A percentile compares a stretch with the other conserved stretches of the same genome.
Evolutionary conservation across 2,888 invertebrate species (phyloP).

Genomic region (Drosophila vallismaia): DNA sequence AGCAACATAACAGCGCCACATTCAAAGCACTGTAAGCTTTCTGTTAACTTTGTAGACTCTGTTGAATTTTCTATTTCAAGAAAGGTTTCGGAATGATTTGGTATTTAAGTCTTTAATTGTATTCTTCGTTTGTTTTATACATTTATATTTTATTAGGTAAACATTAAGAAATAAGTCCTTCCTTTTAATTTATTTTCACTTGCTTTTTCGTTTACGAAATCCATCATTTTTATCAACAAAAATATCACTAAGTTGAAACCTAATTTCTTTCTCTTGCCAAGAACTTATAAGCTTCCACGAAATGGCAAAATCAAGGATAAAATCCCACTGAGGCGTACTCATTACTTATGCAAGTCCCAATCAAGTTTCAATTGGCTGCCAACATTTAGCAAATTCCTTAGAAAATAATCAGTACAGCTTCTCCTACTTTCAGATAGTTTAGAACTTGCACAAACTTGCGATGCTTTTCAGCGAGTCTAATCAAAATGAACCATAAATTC

Average conservation of each 20-base stretch:
- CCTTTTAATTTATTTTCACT: too few relatives aligned
- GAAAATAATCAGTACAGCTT: slow-evolving; percentile 46
- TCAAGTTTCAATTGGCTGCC: slow-evolving; percentile 67
- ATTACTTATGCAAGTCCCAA: slow-evolving; percentile 73
- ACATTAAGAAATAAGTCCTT: too few relatives aligned
- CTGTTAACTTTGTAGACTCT: background rate
- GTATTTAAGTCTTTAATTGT: too few relatives aligned
- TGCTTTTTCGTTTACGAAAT: too few relatives aligned
- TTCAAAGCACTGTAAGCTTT: background rate
- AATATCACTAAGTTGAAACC: slow-evolving; percentile 21
- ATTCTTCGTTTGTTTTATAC: too few relatives aligned
- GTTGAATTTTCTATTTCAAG: background rate
- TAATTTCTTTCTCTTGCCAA: slow-evolving; percentile 40
- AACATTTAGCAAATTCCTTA: slow-evolving; percentile 15
- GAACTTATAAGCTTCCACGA: slow-evolving; percentile 21
- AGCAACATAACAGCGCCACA: background rate
- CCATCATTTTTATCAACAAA: background rate
- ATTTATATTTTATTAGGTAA: too few relatives aligned
- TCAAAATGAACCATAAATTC: slow-evolving; percentile 67
- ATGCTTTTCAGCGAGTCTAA: slow-evolving; percentile 53
- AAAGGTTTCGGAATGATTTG: background rate
- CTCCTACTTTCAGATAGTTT: slow-evolving; percentile 52
- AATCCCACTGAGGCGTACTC: slow-evolving; percentile 40
- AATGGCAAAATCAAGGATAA: slow-evolving; percentile 15
- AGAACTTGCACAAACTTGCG: slow-evolving; percentile 26